These are phyloP conservation scores for Cancer borealis DNA, from an alignment of 2,888 invertebrate genomes.

Conservation along the genomic window DNA sequence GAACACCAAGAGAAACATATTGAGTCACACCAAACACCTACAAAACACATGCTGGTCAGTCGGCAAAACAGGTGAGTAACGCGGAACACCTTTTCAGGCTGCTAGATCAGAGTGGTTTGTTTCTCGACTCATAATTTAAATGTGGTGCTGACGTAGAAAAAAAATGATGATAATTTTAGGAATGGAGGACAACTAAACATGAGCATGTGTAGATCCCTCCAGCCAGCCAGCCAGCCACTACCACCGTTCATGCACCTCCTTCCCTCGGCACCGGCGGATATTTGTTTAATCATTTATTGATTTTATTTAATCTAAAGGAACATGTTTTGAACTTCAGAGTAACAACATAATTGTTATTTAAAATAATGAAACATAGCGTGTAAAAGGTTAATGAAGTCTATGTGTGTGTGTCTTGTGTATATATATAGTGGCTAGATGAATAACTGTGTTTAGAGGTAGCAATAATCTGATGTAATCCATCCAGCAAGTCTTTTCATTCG, in stretches of 20 bases:
- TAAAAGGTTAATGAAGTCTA: not conserved
- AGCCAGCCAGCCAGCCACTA: not conserved
- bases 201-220: not conserved
- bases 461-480: slow-evolving; percentile 33
- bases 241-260: too few relatives aligned
- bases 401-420: not conserved
- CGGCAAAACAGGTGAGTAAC: not conserved
- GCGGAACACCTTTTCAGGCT: not conserved
- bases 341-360: slow-evolving; percentile 12
- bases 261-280: not conserved
- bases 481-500: slow-evolving; percentile 26
- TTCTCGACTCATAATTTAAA: not conserved
- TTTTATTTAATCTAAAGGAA: slow-evolving; percentile 34
- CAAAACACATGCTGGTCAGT: slow-evolving; percentile 1
- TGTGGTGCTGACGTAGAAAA: slow-evolving; percentile 4
- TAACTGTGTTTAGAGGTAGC: slow-evolving; percentile 58
- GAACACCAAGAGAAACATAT: slow-evolving; percentile 37
- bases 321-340: slow-evolving; percentile 12
- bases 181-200: not conserved
- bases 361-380: not conserved
- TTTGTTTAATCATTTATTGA: not conserved
- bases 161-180: not conserved
- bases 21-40: slow-evolving; percentile 35
- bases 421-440: not conserved
- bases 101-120: not conserved